Percentiles rank a stretch among this genome's conserved stretches.
phyloP scores from a whole-genome alignment of 2,113 vertebrate genomes.

The Jaculus jaculus region DNA sequence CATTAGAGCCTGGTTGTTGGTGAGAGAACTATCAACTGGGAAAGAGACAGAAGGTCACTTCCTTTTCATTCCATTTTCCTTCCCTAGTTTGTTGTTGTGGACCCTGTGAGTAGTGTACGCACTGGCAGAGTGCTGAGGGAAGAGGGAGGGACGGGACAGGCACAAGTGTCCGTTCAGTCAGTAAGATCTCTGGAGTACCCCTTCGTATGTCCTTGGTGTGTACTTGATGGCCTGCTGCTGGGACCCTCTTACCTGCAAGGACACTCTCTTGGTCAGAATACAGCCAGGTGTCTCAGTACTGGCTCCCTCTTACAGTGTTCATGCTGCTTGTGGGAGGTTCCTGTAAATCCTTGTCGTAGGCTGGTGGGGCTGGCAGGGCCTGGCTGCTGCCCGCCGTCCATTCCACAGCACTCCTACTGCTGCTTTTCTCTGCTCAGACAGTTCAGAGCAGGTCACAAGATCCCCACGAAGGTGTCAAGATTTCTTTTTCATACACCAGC shows the following conservation, averaged over 20 bases:
- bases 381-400: too few relatives aligned
- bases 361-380: background rate
- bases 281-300: background rate
- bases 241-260: background rate
- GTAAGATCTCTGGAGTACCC: background rate
- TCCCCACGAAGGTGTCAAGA: background rate
- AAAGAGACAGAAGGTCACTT: too few relatives aligned
- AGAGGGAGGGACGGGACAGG: background rate
- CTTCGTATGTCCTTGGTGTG: accelerated
- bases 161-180: background rate
- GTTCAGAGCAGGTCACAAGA: background rate
- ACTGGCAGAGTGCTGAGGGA: background rate
- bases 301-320: background rate
- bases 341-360: too few relatives aligned
- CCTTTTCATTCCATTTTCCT: background rate
- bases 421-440: background rate
- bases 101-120: background rate
- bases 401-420: background rate
- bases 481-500: background rate
- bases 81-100: background rate
- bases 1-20: background rate
- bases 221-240: too few relatives aligned
- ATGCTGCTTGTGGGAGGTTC: background rate
- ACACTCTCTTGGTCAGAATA: background rate
- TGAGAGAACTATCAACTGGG: background rate